Percentiles rank a stretch among this genome's conserved stretches.
These are phyloP conservation scores for Hydroisotoma schaefferi DNA, from an alignment of 2,888 invertebrate genomes.

Conservation along the genomic window DNA sequence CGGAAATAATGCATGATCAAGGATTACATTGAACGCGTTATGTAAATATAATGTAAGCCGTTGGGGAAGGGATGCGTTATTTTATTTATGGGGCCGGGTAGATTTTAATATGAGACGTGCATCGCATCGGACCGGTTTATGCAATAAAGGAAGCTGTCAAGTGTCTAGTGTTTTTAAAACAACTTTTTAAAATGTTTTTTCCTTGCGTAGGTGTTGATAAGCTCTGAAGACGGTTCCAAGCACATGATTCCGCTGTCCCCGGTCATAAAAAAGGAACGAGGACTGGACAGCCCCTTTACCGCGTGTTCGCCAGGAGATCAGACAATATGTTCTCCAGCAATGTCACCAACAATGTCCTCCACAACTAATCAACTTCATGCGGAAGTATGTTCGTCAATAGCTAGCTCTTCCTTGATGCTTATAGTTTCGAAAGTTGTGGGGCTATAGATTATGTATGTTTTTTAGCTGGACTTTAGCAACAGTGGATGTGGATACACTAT, in stretches of 20 bases:
- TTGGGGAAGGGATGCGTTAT: too few species aligned
- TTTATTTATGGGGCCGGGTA: too few species aligned
- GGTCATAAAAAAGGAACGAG: constrained; percentile 43
- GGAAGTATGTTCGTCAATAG: constrained; percentile 9
- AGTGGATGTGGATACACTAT: constrained; percentile 42
- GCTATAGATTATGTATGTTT: neutral
- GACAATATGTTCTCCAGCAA: constrained; percentile 40
- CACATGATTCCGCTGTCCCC: constrained; percentile 42
- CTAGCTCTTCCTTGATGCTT: neutral
- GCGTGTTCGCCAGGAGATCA: constrained; percentile 35
- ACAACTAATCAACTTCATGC: constrained; percentile 36
- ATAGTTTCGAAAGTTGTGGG: neutral
- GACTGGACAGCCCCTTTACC: constrained; percentile 34
- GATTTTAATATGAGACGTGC: too few species aligned
- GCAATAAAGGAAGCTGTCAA: too few species aligned
- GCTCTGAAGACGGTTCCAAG: constrained; percentile 21
- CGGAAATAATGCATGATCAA: too few species aligned
- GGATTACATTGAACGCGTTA: too few species aligned
- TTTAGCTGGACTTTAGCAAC: constrained; percentile 45
- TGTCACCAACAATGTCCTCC: constrained; percentile 44
- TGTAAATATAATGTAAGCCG: too few species aligned
- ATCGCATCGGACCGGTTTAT: too few species aligned
- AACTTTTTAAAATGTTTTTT: too few species aligned
- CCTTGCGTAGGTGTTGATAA: constrained; percentile 40
- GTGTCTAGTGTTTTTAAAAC: too few species aligned